A percentile compares a stretch with the other conserved stretches of the same genome.
Evolutionary conservation across 2,797 vertebrate species (phyloP).

Genomic region (Eulemur coronatus): DNA sequence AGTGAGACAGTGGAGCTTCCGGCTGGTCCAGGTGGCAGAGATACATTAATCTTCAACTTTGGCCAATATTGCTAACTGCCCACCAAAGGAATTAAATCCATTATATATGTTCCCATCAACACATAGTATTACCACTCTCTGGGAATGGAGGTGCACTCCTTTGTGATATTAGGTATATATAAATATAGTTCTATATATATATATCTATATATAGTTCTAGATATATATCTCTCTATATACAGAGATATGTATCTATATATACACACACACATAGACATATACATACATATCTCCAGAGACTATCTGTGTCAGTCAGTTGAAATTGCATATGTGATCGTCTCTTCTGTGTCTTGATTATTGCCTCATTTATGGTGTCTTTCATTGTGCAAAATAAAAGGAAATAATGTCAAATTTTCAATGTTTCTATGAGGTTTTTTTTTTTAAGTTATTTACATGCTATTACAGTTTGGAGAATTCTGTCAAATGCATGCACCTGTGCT

Average conservation of each 20-base stretch:
- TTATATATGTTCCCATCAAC: background rate
- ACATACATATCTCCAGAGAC: background rate
- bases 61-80: background rate
- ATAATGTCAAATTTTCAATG: background rate
- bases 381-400: background rate
- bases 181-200: too few species aligned
- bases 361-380: background rate
- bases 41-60: rapidly evolving
- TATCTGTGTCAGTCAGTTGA: background rate
- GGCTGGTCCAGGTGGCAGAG: too few species aligned
- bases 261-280: too few species aligned
- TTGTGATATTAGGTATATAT: background rate
- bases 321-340: background rate
- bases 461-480: background rate
- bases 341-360: background rate
- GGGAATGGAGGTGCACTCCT: background rate
- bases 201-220: too few species aligned
- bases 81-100: background rate
- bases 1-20: rapidly evolving
- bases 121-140: rapidly evolving
- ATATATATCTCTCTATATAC: too few species aligned
- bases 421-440: background rate
- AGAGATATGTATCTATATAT: too few species aligned
- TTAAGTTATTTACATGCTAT: background rate
- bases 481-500: background rate